A percentile compares a stretch with the other conserved stretches of the same genome.
Evolutionary conservation across 2,888 invertebrate species (phyloP).

Genomic region (Frankliniella intonsa): DNA sequence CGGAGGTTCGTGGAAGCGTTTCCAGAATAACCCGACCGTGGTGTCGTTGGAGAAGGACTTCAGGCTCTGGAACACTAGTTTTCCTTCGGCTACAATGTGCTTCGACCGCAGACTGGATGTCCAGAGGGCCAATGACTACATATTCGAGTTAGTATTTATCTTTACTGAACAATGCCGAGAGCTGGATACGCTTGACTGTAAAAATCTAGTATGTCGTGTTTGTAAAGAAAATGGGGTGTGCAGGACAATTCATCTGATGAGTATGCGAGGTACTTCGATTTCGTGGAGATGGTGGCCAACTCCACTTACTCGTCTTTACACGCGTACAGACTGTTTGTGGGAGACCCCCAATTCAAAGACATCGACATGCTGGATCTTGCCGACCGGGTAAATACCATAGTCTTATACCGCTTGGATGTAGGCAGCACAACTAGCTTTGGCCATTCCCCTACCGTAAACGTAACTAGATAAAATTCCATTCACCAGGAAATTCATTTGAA

Average conservation of each 20-base stretch:
- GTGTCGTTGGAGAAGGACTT: slow-evolving; percentile 61
- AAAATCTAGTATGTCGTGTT: neutral
- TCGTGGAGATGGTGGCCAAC: slow-evolving; percentile 47
- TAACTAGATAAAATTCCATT: too few relatives aligned
- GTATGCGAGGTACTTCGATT: slow-evolving; percentile 45
- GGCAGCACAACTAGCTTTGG: neutral
- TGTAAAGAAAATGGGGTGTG: neutral
- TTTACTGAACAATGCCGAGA: neutral
- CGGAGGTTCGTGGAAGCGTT: slow-evolving; percentile 54
- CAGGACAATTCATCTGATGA: neutral
- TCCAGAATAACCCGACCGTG: slow-evolving; percentile 58
- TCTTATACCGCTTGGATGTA: neutral
- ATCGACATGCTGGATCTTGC: slow-evolving; percentile 37
- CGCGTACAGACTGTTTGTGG: slow-evolving; percentile 45
- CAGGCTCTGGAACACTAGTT: slow-evolving; percentile 56
- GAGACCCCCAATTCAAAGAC: slow-evolving; percentile 43
- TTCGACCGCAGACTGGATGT: slow-evolving; percentile 40
- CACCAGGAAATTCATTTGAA: too few relatives aligned
- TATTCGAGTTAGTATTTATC: neutral
- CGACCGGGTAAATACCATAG: slow-evolving; percentile 34
- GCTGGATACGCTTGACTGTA: neutral
- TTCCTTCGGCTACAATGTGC: slow-evolving; percentile 57
- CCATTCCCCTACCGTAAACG: neutral
- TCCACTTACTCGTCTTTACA: slow-evolving; percentile 47
- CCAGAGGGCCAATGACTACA: neutral